A percentile compares a stretch with the other conserved stretches of the same genome.
Evolutionary conservation across 2,797 vertebrate species (phyloP).

Genomic region (Coluber constrictor): DNA sequence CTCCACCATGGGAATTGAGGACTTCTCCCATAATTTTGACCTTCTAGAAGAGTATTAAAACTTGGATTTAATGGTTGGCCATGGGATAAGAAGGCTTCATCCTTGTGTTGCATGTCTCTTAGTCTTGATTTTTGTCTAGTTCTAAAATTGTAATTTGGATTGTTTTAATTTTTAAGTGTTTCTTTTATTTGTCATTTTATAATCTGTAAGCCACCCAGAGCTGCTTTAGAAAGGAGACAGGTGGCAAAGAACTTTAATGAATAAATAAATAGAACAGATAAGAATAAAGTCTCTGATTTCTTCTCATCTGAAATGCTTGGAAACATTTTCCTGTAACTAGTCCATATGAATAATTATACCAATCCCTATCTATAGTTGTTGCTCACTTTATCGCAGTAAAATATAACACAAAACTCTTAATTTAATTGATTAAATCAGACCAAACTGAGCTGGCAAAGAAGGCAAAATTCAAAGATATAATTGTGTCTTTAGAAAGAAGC

Average conservation of each 20-base stretch:
- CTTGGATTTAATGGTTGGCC: not conserved
- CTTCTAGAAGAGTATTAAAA: not conserved
- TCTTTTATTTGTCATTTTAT: not conserved
- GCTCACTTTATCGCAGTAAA: not conserved
- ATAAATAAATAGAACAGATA: not conserved
- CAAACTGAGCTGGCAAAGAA: not conserved
- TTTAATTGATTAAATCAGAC: not conserved
- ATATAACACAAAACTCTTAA: not conserved
- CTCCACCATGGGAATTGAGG: not conserved
- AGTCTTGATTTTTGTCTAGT: not conserved
- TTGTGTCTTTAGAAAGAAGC: too few relatives aligned
- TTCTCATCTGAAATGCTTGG: not conserved
- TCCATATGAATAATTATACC: not conserved
- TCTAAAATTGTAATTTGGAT: not conserved
- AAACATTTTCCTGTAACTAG: not conserved
- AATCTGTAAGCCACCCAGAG: not conserved
- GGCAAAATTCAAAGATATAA: not conserved
- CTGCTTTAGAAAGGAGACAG: not conserved
- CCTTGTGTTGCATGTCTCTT: not conserved
- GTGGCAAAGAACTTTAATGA: not conserved
- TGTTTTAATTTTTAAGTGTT: not conserved
- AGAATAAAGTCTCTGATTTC: not conserved
- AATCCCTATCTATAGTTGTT: not conserved
- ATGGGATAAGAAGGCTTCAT: not conserved
- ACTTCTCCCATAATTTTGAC: not conserved